Conservation (phyloP, 2,113 vertebrate species). For the Alethe diademata region DNA sequence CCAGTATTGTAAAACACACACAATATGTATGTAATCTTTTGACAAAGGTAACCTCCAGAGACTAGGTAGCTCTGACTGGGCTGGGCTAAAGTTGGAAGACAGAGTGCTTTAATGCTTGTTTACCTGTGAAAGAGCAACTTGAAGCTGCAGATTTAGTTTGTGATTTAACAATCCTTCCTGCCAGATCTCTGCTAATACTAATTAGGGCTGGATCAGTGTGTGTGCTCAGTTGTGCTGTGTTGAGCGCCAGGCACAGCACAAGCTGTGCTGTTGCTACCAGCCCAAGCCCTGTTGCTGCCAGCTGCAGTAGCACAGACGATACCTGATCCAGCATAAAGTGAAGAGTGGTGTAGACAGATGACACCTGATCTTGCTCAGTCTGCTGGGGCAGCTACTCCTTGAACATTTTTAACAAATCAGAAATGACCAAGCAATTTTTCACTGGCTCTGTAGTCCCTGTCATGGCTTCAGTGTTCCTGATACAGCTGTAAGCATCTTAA, state of each 20-base stretch:
- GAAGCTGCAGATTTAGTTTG: background rate
- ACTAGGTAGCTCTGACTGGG: background rate
- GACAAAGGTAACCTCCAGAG: background rate
- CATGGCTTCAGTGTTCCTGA: background rate
- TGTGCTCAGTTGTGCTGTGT: background rate
- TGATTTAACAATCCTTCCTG: background rate
- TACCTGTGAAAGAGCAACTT: background rate
- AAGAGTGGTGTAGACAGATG: slow-evolving; percentile 12
- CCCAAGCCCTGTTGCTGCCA: background rate
- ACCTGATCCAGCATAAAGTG: slow-evolving; percentile 35
- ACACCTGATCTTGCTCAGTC: background rate
- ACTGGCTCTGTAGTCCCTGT: background rate
- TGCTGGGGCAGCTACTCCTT: slow-evolving; percentile 4
- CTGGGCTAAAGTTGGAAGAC: background rate
- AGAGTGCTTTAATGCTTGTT: background rate
- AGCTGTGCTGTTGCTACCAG: slow-evolving; percentile 7
- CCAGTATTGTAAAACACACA: background rate
- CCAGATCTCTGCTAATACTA: background rate
- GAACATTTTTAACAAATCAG: slow-evolving; percentile 21
- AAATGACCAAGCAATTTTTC: slow-evolving; percentile 18
- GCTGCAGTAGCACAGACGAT: background rate
- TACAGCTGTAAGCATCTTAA: background rate
- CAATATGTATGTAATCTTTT: background rate
- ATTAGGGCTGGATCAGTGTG: background rate
- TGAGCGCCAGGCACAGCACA: background rate